Conservation (phyloP, 2,888 invertebrate genomes). For the Andrena bucephala region DNA sequence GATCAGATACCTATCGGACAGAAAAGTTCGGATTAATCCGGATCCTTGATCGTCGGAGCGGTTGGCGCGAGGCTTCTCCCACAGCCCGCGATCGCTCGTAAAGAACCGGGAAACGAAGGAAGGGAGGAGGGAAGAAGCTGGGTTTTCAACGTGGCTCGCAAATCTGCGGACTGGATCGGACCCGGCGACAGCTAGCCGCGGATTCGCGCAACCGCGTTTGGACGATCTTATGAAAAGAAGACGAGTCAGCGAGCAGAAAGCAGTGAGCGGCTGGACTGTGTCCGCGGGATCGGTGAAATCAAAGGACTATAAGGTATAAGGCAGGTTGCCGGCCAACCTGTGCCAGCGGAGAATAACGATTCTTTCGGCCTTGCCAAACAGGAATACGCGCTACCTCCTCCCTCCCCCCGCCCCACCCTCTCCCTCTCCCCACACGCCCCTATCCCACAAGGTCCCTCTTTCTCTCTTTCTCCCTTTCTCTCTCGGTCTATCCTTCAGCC, state of each 20-base stretch:
- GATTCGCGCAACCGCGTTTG: conserved; percentile 48
- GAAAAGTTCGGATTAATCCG: conserved; percentile 20
- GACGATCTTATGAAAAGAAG: conserved; percentile 64
- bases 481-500: conserved; percentile 32
- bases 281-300: conserved; percentile 75
- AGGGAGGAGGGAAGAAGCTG: not conserved
- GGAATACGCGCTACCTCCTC: conserved; percentile 70
- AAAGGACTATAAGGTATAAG: conserved; percentile 71
- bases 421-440: conserved; percentile 3
- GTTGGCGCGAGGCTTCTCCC: conserved; percentile 5
- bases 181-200: not conserved
- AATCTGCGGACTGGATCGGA: conserved; percentile 27
- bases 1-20: not conserved
- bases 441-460: conserved; percentile 2
- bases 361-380: conserved; percentile 79
- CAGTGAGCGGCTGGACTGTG: conserved; percentile 51
- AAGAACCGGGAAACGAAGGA: no score
- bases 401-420: conserved; percentile 25
- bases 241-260: conserved; percentile 46
- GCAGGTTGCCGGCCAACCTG: conserved; percentile 67
- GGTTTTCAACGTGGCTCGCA: conserved; percentile 1
- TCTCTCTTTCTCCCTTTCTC: conserved; percentile 37
- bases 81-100: not conserved
- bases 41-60: not conserved
- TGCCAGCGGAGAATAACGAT: conserved; percentile 78